phyloP scores from a whole-genome alignment of 2,888 invertebrate species.

The Aleiodes testaceus region DNA sequence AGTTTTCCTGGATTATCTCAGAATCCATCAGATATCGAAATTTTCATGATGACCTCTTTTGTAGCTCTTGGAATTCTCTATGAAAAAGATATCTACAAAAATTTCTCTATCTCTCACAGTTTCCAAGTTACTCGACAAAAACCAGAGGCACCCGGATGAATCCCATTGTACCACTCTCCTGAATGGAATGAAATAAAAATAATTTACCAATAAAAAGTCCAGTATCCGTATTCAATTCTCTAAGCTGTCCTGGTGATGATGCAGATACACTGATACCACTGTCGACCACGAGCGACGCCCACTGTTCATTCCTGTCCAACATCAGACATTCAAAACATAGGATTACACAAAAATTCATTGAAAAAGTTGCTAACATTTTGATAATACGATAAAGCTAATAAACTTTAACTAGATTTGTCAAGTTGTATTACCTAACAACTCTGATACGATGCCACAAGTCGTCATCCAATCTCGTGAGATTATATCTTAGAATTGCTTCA shows the following conservation, averaged over 20 bases:
- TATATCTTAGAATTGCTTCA: slow-evolving; percentile 88
- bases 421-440: slow-evolving; percentile 79
- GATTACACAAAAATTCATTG: background rate
- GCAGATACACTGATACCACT: slow-evolving; percentile 86
- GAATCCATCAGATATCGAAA: too few species aligned
- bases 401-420: slow-evolving; percentile 16
- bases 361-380: background rate
- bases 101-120: background rate
- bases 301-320: slow-evolving; percentile 83
- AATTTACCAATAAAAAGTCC: slow-evolving; percentile 88
- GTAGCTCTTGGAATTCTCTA: background rate
- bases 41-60: background rate
- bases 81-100: background rate
- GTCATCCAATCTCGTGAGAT: slow-evolving; percentile 90
- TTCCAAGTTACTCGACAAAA: too few species aligned
- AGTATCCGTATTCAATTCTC: slow-evolving; percentile 89
- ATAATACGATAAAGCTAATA: background rate
- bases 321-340: too few species aligned
- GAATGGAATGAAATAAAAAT: slow-evolving; percentile 6
- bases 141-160: too few species aligned
- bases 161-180: too few species aligned
- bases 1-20: too few species aligned
- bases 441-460: slow-evolving; percentile 89
- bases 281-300: slow-evolving; percentile 92
- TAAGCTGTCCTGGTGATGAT: slow-evolving; percentile 88